These are phyloP conservation scores for Ascidia mentula DNA, from an alignment of 23 tunicate genomes.

Conservation along the genomic window DNA sequence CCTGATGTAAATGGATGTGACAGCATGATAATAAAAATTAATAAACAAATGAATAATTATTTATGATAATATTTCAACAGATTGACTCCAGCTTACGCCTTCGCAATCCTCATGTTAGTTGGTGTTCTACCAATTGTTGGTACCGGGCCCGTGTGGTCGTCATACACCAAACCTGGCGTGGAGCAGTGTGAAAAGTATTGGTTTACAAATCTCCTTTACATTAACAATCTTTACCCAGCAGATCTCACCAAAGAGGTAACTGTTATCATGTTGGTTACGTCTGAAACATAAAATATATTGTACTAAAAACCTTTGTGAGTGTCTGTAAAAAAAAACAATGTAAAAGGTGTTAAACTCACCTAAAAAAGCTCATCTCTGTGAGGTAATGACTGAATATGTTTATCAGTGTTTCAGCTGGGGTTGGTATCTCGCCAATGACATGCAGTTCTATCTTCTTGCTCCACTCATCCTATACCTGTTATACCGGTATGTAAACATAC, in stretches of 20 bases:
- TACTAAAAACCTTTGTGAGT: no score
- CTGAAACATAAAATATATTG: no score
- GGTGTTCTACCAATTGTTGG: constrained; percentile 53
- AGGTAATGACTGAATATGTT: no score
- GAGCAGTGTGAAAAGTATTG: constrained; percentile 60
- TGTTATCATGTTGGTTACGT: no score
- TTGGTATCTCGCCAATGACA: constrained; percentile 99
- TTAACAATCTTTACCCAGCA: constrained; percentile 85
- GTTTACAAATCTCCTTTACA: constrained; percentile 89
- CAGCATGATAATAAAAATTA: no score
- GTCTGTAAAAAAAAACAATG: no score
- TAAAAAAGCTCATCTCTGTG: no score
- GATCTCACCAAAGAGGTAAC: constrained; percentile 43
- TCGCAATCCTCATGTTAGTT: constrained; percentile 42
- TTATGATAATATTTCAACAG: constrained; percentile 18
- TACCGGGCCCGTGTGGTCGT: constrained; percentile 43
- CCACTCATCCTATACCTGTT: constrained; percentile 67
- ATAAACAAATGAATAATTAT: not conserved
- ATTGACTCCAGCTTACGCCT: constrained; percentile 72
- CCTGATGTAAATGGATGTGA: no score
- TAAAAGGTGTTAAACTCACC: no score
- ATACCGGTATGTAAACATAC: constrained; percentile 36
- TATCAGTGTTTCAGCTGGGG: constrained; percentile 81
- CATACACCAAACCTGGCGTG: not conserved
- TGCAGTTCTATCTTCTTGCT: constrained; percentile 81